Percentiles rank a stretch among this genome's conserved stretches.
Evolutionary conservation across 2,797 vertebrate genomes (phyloP).

Genomic region (Molossus alvarezi): DNA sequence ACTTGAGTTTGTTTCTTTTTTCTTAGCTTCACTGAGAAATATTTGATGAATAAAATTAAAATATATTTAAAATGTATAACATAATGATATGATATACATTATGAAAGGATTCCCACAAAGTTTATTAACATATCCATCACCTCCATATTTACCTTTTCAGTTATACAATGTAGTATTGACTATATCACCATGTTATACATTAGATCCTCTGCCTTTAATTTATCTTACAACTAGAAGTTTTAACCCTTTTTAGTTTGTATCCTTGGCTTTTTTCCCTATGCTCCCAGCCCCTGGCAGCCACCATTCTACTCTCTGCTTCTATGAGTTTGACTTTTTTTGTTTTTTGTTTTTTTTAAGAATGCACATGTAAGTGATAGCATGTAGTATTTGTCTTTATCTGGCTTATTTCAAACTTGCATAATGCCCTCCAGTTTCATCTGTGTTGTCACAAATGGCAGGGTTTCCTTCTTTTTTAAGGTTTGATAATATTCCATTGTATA

Average conservation of each 20-base stretch:
- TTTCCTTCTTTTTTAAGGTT: background rate
- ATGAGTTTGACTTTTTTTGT: background rate
- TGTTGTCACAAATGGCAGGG: background rate
- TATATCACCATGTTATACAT: background rate
- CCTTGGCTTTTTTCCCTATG: background rate
- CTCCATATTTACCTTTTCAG: background rate
- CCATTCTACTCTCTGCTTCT: background rate
- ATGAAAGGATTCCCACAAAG: conserved; percentile 20
- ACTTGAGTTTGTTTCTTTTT: background rate
- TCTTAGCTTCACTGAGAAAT: background rate
- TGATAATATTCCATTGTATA: background rate
- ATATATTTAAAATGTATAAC: conserved; percentile 5
- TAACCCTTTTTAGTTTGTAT: background rate
- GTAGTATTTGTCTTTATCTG: background rate
- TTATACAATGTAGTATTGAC: background rate
- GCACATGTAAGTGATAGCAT: background rate
- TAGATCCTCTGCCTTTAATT: conserved; percentile 21
- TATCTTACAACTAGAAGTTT: background rate
- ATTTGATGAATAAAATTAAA: background rate
- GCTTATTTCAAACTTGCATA: background rate
- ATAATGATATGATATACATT: background rate
- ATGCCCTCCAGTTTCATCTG: background rate
- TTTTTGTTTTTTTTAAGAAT: background rate
- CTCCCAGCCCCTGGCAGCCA: background rate
- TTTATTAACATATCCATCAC: background rate